phyloP scores from a whole-genome alignment of 2,113 vertebrate genomes.

The Erinaceus europaeus region DNA sequence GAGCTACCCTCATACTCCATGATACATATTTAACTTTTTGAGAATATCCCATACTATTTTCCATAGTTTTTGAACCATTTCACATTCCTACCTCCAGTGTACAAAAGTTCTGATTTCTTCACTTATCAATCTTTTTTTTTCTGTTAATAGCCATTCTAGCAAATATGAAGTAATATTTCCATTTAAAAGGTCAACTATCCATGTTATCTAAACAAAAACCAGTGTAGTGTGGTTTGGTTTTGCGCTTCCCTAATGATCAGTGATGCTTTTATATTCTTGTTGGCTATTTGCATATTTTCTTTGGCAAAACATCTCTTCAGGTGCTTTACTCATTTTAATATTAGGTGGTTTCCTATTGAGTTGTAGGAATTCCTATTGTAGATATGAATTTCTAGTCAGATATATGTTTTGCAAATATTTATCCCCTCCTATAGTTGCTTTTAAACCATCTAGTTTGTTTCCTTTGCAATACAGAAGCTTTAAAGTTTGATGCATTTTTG shows the following conservation, averaged over 20 bases:
- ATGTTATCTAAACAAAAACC: no score
- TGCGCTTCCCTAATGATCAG: background rate
- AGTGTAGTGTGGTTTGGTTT: background rate
- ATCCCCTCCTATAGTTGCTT: background rate
- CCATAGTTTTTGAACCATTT: background rate
- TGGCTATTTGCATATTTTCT: background rate
- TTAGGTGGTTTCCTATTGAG: background rate
- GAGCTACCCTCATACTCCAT: no score
- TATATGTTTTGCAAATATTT: background rate
- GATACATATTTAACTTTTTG: background rate
- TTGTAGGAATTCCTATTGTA: background rate
- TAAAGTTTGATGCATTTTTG: background rate
- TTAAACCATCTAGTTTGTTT: background rate
- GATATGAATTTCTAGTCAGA: background rate
- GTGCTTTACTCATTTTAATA: background rate
- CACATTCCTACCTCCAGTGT: background rate
- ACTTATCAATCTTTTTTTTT: background rate
- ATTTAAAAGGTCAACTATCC: no score
- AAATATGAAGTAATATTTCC: background rate
- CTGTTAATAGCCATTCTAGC: background rate
- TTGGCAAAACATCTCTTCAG: background rate
- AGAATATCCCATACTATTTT: background rate
- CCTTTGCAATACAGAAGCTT: background rate
- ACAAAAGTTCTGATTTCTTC: background rate
- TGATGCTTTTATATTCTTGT: background rate